Conservation (phyloP, 2,888 invertebrate genomes). For the Parapristionchus giblindavisi region DNA sequence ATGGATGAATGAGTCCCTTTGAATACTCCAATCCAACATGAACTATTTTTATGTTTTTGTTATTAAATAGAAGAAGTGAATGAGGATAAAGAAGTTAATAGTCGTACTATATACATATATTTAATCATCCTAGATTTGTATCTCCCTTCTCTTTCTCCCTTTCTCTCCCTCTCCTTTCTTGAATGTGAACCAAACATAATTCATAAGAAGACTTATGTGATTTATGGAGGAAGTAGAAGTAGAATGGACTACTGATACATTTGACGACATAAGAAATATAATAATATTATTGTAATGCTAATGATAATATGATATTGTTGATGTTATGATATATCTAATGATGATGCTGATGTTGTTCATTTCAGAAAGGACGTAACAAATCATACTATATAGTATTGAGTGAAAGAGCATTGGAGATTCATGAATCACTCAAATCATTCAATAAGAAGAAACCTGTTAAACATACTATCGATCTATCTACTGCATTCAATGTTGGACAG, state of each 20-base stretch:
- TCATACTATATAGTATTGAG: neutral
- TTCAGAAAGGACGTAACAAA: neutral
- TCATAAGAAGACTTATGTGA: no score
- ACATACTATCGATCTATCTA: constrained; percentile 56
- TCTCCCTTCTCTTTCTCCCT: neutral
- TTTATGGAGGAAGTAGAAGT: no score
- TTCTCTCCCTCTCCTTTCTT: neutral
- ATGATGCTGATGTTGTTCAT: neutral
- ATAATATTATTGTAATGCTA: no score
- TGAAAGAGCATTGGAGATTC: neutral
- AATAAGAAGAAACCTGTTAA: constrained; percentile 47
- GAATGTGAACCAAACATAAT: neutral
- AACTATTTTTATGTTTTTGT: no score
- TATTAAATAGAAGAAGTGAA: no score
- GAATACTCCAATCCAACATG: no score
- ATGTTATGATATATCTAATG: neutral
- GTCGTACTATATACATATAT: no score
- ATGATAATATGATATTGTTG: no score
- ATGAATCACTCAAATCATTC: neutral
- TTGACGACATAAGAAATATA: no score
- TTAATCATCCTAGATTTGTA: no score
- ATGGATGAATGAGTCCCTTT: neutral
- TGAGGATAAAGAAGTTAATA: no score
- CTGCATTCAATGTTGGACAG: constrained; percentile 57
- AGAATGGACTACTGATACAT: no score